Evolutionary conservation across 2,797 vertebrate species (phyloP), one percentile per base, ranked within the genome.

Genomic region (Australoheros facetus): DNA sequence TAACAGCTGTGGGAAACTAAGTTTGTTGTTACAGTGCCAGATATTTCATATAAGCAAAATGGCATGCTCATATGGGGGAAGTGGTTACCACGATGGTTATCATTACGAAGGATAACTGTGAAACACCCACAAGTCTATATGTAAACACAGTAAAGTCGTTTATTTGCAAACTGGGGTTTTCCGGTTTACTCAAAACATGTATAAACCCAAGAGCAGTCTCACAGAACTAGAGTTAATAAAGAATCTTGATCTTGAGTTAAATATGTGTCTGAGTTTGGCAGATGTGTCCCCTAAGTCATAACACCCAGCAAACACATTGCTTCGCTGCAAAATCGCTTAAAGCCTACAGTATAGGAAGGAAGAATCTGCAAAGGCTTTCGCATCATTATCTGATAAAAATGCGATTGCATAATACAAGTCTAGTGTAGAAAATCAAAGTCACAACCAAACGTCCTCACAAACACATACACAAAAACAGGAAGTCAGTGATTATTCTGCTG

Each of bases 401-500:
- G 4, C 9, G 60, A 59, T 59, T 69, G 16, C 56, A 23, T 80
- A 81, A 79, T 66, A 26, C 21, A 59, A 51, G 19, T 72, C 75
- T 16, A n/a, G 11, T 57, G 11, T 34, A 70, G 7, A 66, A 75
- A 73, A 56, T 4, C 55, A 5, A 26, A 54, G 26, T 64, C 55
- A 78, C 3, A 57, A 28, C 16, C 16, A 48, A 66, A 32, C 8
- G 34, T 30, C 4, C 9, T 56, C 26, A 59, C n/a, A 56, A 3
- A 8, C 26, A 60, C 7, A 73, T 7, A 30, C 45, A 69, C 23
- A 70, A 69, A 88, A 82, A 54, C 30, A 78, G 72, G 81, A 89
- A 87, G 76, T 87, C 1, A 32, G 14, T 80, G 83, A 81, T 91
- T 87, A 81, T 91, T 87, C 80, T 14, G 26, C 55, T 28, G 45